Evolutionary conservation across 1,140 invertebrate genomes (phyloP).

Genomic region (Harlomillsia oculata): DNA sequence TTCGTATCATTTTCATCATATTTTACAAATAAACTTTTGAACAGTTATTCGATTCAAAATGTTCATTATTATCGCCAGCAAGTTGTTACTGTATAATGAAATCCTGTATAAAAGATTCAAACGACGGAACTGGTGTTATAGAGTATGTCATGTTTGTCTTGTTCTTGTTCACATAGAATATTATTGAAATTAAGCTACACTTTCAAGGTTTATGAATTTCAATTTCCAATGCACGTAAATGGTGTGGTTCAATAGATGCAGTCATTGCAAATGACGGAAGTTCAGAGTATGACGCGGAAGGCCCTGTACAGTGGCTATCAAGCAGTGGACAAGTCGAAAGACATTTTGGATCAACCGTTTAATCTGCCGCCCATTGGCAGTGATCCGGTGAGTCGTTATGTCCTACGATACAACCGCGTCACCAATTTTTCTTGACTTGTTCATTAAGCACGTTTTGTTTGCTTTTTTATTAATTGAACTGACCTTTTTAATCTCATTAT

Average conservation of each 20-base stretch:
- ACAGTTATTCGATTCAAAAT: no score
- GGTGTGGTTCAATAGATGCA: conserved; percentile 18
- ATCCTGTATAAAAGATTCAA: no score
- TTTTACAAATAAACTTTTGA: no score
- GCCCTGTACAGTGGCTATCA: conserved; percentile 26
- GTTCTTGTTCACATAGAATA: not conserved
- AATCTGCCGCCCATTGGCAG: conserved; percentile 32
- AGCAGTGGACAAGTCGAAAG: conserved; percentile 27
- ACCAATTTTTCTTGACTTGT: conserved; percentile 31
- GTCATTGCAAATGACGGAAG: conserved; percentile 30
- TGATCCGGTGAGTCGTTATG: conserved; percentile 33
- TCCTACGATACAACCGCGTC: conserved; percentile 27
- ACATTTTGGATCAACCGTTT: conserved; percentile 29
- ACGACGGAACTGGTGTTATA: no score
- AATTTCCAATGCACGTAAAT: not conserved
- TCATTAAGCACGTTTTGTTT: no score
- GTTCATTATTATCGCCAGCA: no score
- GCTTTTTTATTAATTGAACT: no score
- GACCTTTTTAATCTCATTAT: no score
- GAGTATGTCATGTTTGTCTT: not conserved
- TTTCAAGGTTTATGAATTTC: not conserved
- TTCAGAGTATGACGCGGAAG: conserved; percentile 22
- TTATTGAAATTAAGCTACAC: not conserved
- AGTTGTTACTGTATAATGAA: no score
- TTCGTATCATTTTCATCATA: no score